Evolutionary conservation across 2,888 invertebrate species (phyloP), one percentile per base, ranked within the genome.

Genomic region (Thera britannica): DNA sequence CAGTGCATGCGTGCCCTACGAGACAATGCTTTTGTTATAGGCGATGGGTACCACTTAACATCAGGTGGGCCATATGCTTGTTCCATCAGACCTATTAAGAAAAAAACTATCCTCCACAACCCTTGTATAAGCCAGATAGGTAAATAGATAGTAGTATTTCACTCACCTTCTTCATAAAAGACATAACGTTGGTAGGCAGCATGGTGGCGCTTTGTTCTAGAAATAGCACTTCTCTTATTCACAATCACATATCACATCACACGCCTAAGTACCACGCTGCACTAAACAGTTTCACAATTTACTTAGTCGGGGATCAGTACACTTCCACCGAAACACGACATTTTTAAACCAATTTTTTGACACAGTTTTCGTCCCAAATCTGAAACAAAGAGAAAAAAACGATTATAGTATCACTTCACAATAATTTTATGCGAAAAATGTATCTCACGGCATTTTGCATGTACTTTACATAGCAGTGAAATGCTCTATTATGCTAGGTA

Each of bases 121-220:
- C 23, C 23, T 23, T 23, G 23, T 23, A 7, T 41, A 41, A 4
- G 1, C 7, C 1, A 41, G 5, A 5, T 41, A 5, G 41, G 5
- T 4, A 41, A 7, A 41, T 41, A 41, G 2, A n/a, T 55, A 36
- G 12, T 36, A 36, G 7, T 54, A 46, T 54, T 23, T 62, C 4
- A 93, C 96, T 95, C 87, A 98, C 98, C 97, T 97, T 97, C 92
- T 97, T 97, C 96, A 98, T 97, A 92, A 97, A 97, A 81, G 97
- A 97, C 96, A 97, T 97, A 84, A 97, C 97, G 92, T 97, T 97
- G 80, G 97, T 97, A 76, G 97, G 97, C 95, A 97, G 95, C 98
- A 98, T 98, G 94, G 93, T 95, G 94, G 81, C 83, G 84, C 75
- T 81, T 83, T 85, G 73, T 76, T 79, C 74, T 77, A 68, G 65